Evolutionary conservation across 1,140 invertebrate genomes (phyloP), one percentile per base, ranked within the genome.

Genomic region (Philopotamus ludificatus): DNA sequence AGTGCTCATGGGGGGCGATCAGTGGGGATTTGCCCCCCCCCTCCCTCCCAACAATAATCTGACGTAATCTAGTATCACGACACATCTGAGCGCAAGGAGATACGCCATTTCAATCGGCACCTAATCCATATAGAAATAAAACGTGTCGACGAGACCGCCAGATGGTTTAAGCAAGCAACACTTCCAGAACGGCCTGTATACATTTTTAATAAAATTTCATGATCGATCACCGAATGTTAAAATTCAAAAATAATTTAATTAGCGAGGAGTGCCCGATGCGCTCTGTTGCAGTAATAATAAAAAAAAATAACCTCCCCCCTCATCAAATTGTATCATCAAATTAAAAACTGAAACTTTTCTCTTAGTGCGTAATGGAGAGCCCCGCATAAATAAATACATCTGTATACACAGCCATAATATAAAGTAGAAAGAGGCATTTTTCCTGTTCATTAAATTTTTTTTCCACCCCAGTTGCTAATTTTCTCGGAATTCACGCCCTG

Each of bases 381-480:
- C 77, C 76, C 74, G 79, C 79, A 77, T 77, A 79, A 77, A 81
- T 80, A 80, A 80, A 81, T 81, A 80, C 77, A 78, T 79, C 75
- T 63, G 21, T 62, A 34, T 50, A 51, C 34, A 12, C 57, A 68
- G 34, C 23, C 18, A 28, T 61, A 63, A 44, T 58, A 12, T 44
- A 51, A 54, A 79, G 78, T 77, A 79, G 78, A 80, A 81, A 79
- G 79, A 78, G 79, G 77, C 77, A 80, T 81, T 70, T 81, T 81
- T 81, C 79, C 79, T 80, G 79, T 81, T 81, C 79, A 81, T 81
- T 81, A 81, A 81, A 80, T 81, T 80, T 80, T 81, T 80, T 80
- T 78, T 79, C 77, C 77, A 79, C 77, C 79, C 79, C 78, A 79
- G 76, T 79, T 79, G 79, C 80, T 81, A 81, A 81, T 81, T 81